Conservation (phyloP, 2,888 invertebrate genomes). For the Tachina grossa region DNA sequence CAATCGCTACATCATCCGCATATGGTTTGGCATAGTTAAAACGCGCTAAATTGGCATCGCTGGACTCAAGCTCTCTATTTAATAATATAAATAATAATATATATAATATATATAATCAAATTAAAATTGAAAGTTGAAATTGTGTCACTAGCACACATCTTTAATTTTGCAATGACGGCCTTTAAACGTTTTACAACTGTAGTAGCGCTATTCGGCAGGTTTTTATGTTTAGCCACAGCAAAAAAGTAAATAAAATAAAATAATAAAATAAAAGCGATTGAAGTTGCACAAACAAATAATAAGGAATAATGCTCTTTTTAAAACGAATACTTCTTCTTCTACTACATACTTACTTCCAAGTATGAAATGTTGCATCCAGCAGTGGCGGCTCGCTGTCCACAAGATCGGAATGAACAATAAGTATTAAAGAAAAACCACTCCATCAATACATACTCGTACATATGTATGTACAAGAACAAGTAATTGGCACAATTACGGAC, state of each 20-base stretch:
- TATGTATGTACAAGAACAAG: not conserved
- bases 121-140: no score
- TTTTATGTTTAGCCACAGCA: not conserved
- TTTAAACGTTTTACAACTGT: not conserved
- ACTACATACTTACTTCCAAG: not conserved
- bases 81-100: no score
- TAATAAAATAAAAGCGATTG: not conserved
- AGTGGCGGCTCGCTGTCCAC: not conserved
- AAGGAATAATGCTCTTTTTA: slow-evolving; percentile 6
- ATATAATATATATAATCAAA: no score
- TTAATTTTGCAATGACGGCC: not conserved
- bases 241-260: not conserved
- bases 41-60: no score
- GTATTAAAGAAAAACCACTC: not conserved
- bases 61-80: no score
- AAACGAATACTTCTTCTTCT: slow-evolving; percentile 6
- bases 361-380: not conserved
- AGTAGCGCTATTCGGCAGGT: slow-evolving; percentile 10
- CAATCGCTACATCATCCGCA: no score
- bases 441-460: no score
- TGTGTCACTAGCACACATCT: no score
- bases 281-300: slow-evolving; percentile 28
- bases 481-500: slow-evolving; percentile 36
- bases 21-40: no score
- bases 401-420: slow-evolving; percentile 18